These are phyloP conservation scores for Zaprionus kolodkinae DNA, from an alignment of 1,140 invertebrate species.

Conservation along the genomic window DNA sequence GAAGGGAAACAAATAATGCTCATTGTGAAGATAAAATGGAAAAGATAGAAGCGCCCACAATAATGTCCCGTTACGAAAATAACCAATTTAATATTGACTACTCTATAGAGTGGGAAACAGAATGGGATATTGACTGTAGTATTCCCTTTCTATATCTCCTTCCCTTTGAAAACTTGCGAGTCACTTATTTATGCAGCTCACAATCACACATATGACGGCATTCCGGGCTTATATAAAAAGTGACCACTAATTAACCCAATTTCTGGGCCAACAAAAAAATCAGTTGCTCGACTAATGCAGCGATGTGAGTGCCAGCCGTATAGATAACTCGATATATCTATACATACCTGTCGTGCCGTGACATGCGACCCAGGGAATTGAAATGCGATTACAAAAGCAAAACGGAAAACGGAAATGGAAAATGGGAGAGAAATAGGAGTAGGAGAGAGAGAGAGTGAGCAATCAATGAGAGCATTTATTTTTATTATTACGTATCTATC, in stretches of 20 bases:
- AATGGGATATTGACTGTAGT: background rate
- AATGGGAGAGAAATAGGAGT: background rate
- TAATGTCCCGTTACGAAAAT: background rate
- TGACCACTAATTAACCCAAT: conserved; percentile 81
- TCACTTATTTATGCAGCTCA: conserved; percentile 17
- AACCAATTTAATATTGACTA: background rate
- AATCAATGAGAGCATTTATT: conserved; percentile 58
- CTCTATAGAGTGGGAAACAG: background rate
- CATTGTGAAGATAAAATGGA: background rate
- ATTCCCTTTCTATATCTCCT: background rate
- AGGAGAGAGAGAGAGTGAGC: conserved; percentile 22
- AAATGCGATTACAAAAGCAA: background rate
- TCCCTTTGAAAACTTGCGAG: background rate
- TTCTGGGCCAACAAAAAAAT: conserved; percentile 54
- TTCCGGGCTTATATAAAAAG: conserved; percentile 58
- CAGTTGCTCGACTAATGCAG: conserved; percentile 30
- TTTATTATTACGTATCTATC: conserved; percentile 46
- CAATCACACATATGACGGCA: background rate
- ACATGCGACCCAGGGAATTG: conserved; percentile 14
- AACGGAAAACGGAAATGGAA: background rate
- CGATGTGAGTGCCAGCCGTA: conserved; percentile 17
- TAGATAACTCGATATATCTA: conserved; percentile 5
- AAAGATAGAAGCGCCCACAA: background rate
- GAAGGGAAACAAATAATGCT: background rate
- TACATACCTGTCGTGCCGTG: background rate